Evolutionary conservation across 1,140 invertebrate species (phyloP).

Genomic region (Nasonia longicornis): DNA sequence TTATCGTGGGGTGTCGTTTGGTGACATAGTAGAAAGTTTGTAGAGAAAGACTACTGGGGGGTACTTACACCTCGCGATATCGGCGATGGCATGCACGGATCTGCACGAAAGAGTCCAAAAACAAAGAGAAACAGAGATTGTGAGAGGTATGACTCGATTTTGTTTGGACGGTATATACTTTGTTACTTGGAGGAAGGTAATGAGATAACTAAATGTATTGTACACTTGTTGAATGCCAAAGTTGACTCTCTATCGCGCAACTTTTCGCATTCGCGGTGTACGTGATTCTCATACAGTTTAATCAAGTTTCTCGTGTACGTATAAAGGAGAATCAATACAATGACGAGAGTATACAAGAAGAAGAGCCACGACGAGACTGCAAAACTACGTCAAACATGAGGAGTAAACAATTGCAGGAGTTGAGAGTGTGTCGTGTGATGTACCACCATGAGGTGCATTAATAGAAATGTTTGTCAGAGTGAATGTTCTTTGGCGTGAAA

Average conservation of each 20-base stretch:
- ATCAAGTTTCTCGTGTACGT: neutral
- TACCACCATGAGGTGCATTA: neutral
- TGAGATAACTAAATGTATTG: neutral
- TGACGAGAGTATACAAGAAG: neutral
- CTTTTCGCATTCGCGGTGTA: neutral
- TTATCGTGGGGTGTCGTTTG: neutral
- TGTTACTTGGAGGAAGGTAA: neutral
- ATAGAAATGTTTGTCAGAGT: neutral
- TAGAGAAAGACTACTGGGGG: conserved; percentile 39
- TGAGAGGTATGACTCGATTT: neutral
- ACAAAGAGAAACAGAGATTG: conserved; percentile 58
- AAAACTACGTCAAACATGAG: neutral
- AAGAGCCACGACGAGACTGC: neutral
- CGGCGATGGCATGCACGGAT: conserved; percentile 87
- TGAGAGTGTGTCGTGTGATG: neutral
- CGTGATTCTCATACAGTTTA: neutral
- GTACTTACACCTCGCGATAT: conserved; percentile 90
- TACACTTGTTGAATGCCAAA: neutral
- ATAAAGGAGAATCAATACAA: neutral
- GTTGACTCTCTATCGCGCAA: neutral
- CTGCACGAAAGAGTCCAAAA: conserved; percentile 70
- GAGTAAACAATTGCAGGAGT: neutral
- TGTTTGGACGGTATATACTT: neutral
- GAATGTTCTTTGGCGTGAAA: neutral
- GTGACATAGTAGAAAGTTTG: neutral